Evolutionary conservation across 1,140 invertebrate genomes (phyloP).

Genomic region (Frieseomelitta varia): DNA sequence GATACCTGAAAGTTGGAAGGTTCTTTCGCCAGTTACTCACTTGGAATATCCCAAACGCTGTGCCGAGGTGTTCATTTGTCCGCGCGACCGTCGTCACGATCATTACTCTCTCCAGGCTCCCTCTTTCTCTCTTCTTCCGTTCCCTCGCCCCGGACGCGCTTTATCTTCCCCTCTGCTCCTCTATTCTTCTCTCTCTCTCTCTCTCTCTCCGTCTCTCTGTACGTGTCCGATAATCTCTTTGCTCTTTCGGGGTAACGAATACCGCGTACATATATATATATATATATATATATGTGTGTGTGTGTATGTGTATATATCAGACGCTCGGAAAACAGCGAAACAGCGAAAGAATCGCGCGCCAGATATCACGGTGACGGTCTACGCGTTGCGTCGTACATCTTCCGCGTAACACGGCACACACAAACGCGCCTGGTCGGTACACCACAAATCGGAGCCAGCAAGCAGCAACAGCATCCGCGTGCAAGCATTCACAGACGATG

Average conservation of each 20-base stretch:
- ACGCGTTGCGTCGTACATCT: slow-evolving; percentile 29
- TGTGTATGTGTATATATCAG: too few relatives aligned
- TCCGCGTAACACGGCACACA: slow-evolving; percentile 20
- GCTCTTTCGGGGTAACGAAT: slow-evolving; percentile 60
- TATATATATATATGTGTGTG: too few relatives aligned
- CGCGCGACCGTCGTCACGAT: slow-evolving; percentile 70
- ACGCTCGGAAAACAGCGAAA: slow-evolving; percentile 18
- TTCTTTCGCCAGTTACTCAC: slow-evolving; percentile 70
- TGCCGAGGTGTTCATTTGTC: slow-evolving; percentile 79
- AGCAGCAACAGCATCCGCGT: slow-evolving; percentile 11
- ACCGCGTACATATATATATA: slow-evolving; percentile 4
- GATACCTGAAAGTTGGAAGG: not conserved
- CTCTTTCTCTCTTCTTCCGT: slow-evolving; percentile 39
- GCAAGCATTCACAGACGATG: slow-evolving; percentile 11
- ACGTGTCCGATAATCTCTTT: not conserved
- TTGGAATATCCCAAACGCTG: slow-evolving; percentile 80
- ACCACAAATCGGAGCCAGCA: slow-evolving; percentile 36
- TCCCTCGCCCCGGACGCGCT: not conserved
- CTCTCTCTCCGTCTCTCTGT: not conserved
- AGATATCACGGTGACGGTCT: slow-evolving; percentile 19
- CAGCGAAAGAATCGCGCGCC: slow-evolving; percentile 36
- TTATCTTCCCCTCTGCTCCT: not conserved
- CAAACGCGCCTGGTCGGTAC: slow-evolving; percentile 8
- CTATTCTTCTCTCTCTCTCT: not conserved
- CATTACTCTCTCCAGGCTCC: slow-evolving; percentile 67